Percentiles rank a stretch among this genome's conserved stretches.
Evolutionary conservation across 2,797 vertebrate genomes (phyloP).

Genomic region (Microcaecilia unicolor): DNA sequence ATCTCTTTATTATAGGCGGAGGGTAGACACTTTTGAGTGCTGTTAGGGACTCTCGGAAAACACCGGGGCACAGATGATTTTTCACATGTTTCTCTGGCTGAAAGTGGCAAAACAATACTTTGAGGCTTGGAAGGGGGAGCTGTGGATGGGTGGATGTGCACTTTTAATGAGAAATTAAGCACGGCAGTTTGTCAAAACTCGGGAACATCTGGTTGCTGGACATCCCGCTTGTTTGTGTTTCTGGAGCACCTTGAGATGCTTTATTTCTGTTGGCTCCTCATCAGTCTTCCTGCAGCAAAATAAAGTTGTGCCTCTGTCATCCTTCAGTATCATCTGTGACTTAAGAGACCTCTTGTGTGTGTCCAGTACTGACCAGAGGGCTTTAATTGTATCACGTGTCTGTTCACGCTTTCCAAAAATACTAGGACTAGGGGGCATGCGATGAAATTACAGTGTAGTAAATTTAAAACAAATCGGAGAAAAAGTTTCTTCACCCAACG

Average conservation of each 20-base stretch:
- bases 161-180: conserved; percentile 1
- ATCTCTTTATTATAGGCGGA: conserved; percentile 27
- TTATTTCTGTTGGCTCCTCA: neutral
- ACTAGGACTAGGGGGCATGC: too few relatives aligned
- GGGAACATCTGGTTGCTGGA: conserved; percentile 7
- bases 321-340: too few relatives aligned
- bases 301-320: too few relatives aligned
- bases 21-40: conserved; percentile 17
- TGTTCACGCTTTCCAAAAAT: too few relatives aligned
- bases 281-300: too few relatives aligned
- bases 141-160: neutral
- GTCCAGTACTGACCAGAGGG: too few relatives aligned
- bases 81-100: conserved; percentile 16
- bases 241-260: neutral
- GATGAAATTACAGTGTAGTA: too few relatives aligned
- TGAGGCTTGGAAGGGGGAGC: too few relatives aligned
- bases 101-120: conserved; percentile 6
- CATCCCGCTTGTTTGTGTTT: neutral
- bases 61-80: conserved; percentile 4
- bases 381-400: too few relatives aligned
- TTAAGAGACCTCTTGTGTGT: too few relatives aligned
- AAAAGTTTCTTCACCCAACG: too few relatives aligned
- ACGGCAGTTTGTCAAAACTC: conserved; percentile 5
- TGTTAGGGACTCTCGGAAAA: conserved; percentile 6
- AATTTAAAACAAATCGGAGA: too few relatives aligned